Conservation (phyloP, 2,113 vertebrate genomes). For the Istiophorus platypterus region DNA sequence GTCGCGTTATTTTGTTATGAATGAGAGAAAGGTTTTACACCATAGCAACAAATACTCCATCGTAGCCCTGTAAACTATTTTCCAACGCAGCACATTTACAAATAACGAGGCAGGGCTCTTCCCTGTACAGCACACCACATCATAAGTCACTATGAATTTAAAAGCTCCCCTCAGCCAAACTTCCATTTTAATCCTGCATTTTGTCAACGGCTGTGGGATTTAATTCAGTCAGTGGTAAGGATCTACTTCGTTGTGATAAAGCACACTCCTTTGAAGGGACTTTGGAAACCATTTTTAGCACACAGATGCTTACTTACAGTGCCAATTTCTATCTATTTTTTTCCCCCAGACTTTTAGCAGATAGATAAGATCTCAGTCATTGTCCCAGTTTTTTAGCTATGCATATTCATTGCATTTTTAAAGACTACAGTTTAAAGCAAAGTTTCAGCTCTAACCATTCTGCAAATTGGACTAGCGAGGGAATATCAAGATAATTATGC, state of each 20-base stretch:
- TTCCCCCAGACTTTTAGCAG: constrained; percentile 52
- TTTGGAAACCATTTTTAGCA: constrained; percentile 65
- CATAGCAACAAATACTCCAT: constrained; percentile 59
- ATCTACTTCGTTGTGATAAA: constrained; percentile 68
- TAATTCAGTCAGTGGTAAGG: constrained; percentile 65
- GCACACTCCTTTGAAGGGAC: constrained; percentile 66
- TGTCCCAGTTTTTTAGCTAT: constrained; percentile 74
- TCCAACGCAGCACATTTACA: constrained; percentile 58
- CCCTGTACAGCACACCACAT: constrained; percentile 41
- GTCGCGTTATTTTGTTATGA: constrained; percentile 48
- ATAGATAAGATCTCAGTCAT: constrained; percentile 65
- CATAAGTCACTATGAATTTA: constrained; percentile 69
- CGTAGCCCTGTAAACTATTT: constrained; percentile 59
- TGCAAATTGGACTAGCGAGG: constrained; percentile 54
- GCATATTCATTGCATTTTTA: constrained; percentile 75
- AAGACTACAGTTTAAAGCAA: constrained; percentile 60
- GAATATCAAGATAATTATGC: constrained; percentile 67
- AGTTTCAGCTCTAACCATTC: constrained; percentile 49
- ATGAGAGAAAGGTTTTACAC: constrained; percentile 58
- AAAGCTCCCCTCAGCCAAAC: constrained; percentile 70
- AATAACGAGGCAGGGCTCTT: constrained; percentile 59
- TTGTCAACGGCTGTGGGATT: constrained; percentile 70
- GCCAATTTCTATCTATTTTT: constrained; percentile 50
- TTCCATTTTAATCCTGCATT: constrained; percentile 75
- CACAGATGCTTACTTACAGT: constrained; percentile 47